Evolutionary conservation across 2,113 vertebrate species (phyloP), one percentile per base, ranked within the genome.

Genomic region (Chinchilla lanigera): DNA sequence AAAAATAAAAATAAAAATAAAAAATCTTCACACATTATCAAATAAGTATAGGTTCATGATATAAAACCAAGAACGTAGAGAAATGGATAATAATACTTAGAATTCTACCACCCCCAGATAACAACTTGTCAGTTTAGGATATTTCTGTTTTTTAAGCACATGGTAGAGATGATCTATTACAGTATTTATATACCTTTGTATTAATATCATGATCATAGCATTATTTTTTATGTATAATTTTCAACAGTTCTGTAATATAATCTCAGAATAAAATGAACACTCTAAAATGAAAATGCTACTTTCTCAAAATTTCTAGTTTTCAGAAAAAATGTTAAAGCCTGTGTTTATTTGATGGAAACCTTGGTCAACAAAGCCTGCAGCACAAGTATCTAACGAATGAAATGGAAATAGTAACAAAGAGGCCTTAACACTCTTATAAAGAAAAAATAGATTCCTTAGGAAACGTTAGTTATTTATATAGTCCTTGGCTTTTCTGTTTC

Each of bases 1-100:
- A n/a, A n/a, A n/a, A n/a, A n/a, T n/a, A n/a, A n/a, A n/a, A n/a
- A n/a, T n/a, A n/a, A n/a, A n/a, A n/a, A n/a, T n/a, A n/a, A n/a
- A n/a, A n/a, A n/a, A n/a, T n/a, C n/a, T n/a, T n/a, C n/a, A n/a
- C 77, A 80, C 85, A 89, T 92, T 73, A 69, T 38, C 96, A 97
- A 97, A 81, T 41, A 78, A 95, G 92, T 13, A 89, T 0, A 93
- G 20, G 24, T 94, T 96, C 41, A 87, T 44, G 50, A 91, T 0
- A 67, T 13, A 93, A 94, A 94, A 47, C 12, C 1, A 17, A 84
- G 5, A 44, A 86, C 89, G 47, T 47, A 93, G 35, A 93, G 52
- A 73, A 85, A 87, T 60, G 12, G 24, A 26, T 54, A 88, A 75
- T 81, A 85, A 82, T 92, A 71, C 0, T 30, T 54, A 80, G 24